phyloP scores from a whole-genome alignment of 2,888 invertebrate species.

The Sinotaia quadrata region DNA sequence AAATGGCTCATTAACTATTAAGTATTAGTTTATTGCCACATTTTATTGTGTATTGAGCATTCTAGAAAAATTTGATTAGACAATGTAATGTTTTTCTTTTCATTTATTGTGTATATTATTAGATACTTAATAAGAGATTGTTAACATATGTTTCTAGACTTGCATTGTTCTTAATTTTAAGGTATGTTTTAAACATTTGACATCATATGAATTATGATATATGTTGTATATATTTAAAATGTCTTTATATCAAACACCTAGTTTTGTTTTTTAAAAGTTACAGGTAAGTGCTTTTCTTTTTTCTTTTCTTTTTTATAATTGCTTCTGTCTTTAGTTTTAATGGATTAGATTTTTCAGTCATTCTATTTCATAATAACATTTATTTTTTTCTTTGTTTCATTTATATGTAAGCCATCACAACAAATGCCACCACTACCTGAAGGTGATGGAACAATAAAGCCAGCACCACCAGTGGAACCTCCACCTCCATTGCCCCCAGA shows the following conservation, averaged over 20 bases:
- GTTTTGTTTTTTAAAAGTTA: background rate
- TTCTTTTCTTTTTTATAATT: background rate
- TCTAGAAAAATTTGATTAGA: too few relatives aligned
- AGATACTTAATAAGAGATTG: too few relatives aligned
- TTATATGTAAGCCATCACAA: background rate
- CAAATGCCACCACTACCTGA: conserved; percentile 36
- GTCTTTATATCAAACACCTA: background rate
- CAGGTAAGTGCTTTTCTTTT: background rate
- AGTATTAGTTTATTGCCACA: too few relatives aligned
- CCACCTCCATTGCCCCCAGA: conserved; percentile 67
- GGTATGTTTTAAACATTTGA: too few relatives aligned
- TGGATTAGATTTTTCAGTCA: background rate
- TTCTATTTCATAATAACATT: background rate
- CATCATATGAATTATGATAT: background rate
- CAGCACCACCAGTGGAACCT: conserved; percentile 57
- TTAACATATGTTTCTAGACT: too few relatives aligned
- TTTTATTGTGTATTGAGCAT: too few relatives aligned
- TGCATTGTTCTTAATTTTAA: too few relatives aligned
- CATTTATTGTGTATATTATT: too few relatives aligned
- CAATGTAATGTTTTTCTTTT: too few relatives aligned
- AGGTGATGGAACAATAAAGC: conserved; percentile 33
- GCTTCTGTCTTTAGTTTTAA: background rate
- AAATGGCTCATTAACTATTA: too few relatives aligned
- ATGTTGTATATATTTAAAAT: background rate
- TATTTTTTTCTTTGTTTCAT: background rate